Base-by-base conservation (phyloP, 2,797 vertebrate species). In the Oophaga sylvatica region DNA sequence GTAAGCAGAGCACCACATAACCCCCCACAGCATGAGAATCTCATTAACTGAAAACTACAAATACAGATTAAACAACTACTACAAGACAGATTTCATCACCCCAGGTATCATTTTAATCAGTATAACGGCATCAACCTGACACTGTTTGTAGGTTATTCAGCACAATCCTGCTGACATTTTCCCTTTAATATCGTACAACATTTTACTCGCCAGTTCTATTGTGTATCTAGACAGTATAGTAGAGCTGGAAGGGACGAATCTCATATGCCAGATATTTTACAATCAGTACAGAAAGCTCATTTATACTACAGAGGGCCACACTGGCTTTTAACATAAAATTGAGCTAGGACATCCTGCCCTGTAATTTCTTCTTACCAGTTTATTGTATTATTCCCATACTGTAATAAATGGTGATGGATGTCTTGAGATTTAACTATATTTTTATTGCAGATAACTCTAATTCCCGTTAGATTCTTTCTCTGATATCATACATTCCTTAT, bases 401-500 rank as follows among this genome's bases (percentile, higher is more conserved):
- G 8, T 79, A 48, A 63, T 81, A 76, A 85, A 88, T 59, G 73
- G 76, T 77, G 87, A 88, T 77, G 81, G 87, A 88, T 88, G 48
- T 60, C 29, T 48, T 12, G 70, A 79, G 81, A 41, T 88, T 84
- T 81, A 77, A 59, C 84, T 41, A 29, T 88, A 82, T 88, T 77
- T 77, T 85, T 73, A 60, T 85, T 85, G 26, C 78, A 85, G 78
- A 85, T 85, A 41, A 80, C 53, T 59, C 35, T 26, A 41, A 81
- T 75, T 85, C 87, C 83, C 87, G n/a, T 80, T 85, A 77, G 87
- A 88, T 85, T 85, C 20, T 15, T 85, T 59, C 57, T 10, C 17
- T 81, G 83, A 88, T 85, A 85, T 85, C 70, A 77, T 88, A 41
- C 53, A 88, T 88, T 88, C 60, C 77, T 88, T 85, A 60, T 88